Conservation (phyloP, 1,140 invertebrate species). For the Gryon sp. region DNA sequence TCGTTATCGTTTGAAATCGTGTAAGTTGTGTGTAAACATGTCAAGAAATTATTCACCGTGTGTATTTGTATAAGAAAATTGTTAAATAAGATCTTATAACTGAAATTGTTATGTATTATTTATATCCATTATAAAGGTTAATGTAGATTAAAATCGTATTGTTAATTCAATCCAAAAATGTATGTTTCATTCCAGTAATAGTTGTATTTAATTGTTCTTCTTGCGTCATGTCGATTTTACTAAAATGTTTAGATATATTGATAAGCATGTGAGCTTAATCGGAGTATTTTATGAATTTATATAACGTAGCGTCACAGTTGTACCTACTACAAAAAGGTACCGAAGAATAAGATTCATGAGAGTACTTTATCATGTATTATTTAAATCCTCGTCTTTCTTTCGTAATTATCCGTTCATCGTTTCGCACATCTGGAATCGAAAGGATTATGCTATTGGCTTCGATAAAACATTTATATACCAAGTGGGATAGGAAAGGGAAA, state of each 20-base stretch:
- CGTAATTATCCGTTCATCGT: constrained; percentile 68
- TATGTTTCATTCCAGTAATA: no score
- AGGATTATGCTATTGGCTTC: constrained; percentile 60
- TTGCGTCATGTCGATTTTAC: neutral
- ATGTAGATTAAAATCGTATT: no score
- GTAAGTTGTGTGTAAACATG: no score
- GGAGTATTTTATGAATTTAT: constrained; percentile 30
- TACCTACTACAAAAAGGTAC: constrained; percentile 6
- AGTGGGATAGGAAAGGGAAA: constrained; percentile 34
- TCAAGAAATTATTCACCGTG: no score
- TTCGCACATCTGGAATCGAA: constrained; percentile 62
- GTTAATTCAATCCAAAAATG: no score
- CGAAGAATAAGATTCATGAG: constrained; percentile 31
- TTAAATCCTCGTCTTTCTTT: constrained; percentile 50
- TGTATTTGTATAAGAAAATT: no score
- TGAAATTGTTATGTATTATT: no score
- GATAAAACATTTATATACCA: constrained; percentile 64
- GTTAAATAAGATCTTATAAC: no score
- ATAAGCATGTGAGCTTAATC: neutral
- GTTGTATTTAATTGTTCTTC: constrained; percentile 15
- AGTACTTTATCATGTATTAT: constrained; percentile 44
- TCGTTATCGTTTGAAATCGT: no score
- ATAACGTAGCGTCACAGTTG: neutral
- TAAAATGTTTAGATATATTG: no score
- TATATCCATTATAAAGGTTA: no score